Base-by-base conservation (phyloP, 1,140 invertebrate genomes). In the Musca domestica region DNA sequence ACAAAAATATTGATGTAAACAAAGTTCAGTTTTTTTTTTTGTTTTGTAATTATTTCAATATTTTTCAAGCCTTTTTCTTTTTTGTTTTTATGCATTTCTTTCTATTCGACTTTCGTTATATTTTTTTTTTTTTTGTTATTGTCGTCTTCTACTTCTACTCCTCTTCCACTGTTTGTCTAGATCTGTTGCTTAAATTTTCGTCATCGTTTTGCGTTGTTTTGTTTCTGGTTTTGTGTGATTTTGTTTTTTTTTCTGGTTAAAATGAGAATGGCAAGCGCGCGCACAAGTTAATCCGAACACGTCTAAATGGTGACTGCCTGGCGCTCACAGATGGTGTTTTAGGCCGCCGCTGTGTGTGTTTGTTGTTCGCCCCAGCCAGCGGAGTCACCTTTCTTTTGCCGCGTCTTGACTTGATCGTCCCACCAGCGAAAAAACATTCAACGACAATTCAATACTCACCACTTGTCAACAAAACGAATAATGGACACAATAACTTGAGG, bases 211-310 rank as follows among this genome's bases (percentile, higher is more conserved):
- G 34, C 2, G 9, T 30, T 4, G 34, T 10, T 41, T n/a, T n/a
- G n/a, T n/a, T 10, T 41, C 34, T 41, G 34, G 48, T 19, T 20
- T n/a, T n/a, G n/a, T n/a, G n/a, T n/a, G n/a, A n/a, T n/a, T n/a
- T n/a, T n/a, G n/a, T n/a, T n/a, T 51, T 9, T 22, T 51, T 51
- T 9, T 20, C 19, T 51, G 20, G 15, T 46, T 9, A 46, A 46
- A 15, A 56, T 56, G 22, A 3, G n/a, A 61, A 61, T 61, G 27
- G 7, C 56, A 61, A 34, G 56, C 56, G 56, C 56, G 27, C 22
- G 56, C 56, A 61, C 56, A 61, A 61, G 56, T 61, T 61, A 61
- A 61, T 19, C 56, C 56, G 56, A 61, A 61, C 56, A 61, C 56
- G 56, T 61, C 56, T 61, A 61, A 61, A 61, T 41, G 56, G 56